Evolutionary conservation across 2,888 invertebrate species (phyloP).

Genomic region (Apodemia zela): DNA sequence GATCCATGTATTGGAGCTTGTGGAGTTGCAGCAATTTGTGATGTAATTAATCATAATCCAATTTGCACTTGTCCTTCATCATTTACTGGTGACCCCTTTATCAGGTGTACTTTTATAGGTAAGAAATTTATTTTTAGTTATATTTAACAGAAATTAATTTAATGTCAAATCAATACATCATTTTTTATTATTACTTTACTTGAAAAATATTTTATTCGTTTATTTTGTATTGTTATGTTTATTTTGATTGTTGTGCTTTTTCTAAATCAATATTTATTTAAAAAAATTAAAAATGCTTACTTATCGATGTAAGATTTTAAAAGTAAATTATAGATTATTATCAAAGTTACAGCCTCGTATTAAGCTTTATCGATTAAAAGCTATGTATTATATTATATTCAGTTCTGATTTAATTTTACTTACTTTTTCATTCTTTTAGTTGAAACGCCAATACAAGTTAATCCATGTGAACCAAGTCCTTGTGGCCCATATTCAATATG

Average conservation of each 20-base stretch:
- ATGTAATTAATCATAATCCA: slow-evolving; percentile 88
- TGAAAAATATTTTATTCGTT: too few species aligned
- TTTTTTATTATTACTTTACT: too few species aligned
- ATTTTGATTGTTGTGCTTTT: too few species aligned
- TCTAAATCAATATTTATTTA: too few species aligned
- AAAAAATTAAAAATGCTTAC: too few species aligned
- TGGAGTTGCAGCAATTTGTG: slow-evolving; percentile 85
- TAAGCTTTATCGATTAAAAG: background rate
- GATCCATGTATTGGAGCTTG: slow-evolving; percentile 91
- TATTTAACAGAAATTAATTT: background rate
- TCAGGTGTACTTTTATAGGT: slow-evolving; percentile 81
- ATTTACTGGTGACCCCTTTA: slow-evolving; percentile 89
- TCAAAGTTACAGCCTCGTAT: too few species aligned
- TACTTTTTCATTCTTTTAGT: slow-evolving; percentile 30
- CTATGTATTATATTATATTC: background rate
- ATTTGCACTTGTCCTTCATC: slow-evolving; percentile 86
- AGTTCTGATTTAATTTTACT: background rate
- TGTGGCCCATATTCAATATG: slow-evolving; percentile 90
- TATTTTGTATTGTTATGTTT: too few species aligned
- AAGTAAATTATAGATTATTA: too few species aligned
- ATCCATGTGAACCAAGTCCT: slow-evolving; percentile 86
- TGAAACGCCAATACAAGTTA: slow-evolving; percentile 46
- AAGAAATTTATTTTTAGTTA: slow-evolving; percentile 30
- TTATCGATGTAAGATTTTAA: too few species aligned
- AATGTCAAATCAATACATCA: too few species aligned